Percentiles rank a stretch among this genome's conserved stretches.
Conservation (phyloP, 2,113 vertebrate genomes). For the Acanthisitta chloris region DNA sequence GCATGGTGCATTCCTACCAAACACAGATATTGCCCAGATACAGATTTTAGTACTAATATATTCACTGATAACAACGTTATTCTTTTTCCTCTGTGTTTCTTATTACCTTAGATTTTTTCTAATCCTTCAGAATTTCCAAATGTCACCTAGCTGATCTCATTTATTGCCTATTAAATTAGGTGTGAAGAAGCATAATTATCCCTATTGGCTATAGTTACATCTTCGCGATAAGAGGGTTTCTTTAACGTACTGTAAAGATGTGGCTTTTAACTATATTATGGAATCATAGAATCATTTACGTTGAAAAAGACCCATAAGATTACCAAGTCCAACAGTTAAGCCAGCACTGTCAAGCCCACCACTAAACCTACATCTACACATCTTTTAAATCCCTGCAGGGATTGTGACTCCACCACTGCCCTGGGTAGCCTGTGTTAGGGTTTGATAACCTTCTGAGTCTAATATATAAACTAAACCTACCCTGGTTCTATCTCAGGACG, state of each 20-base stretch:
- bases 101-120: not conserved
- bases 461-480: not conserved
- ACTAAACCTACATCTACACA: not conserved
- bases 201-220: not conserved
- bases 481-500: rapidly evolving
- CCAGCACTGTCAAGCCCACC: not conserved
- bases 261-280: not conserved
- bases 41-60: not conserved
- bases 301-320: not conserved
- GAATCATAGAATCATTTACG: not conserved
- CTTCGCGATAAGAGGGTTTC: not conserved
- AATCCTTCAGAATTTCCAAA: not conserved
- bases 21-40: not conserved
- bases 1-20: not conserved
- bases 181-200: not conserved
- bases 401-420: not conserved
- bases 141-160: not conserved
- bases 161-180: not conserved
- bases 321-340: not conserved
- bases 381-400: not conserved
- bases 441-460: not conserved
- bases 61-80: not conserved
- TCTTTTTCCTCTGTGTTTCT: not conserved
- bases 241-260: not conserved
- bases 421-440: not conserved